Base-by-base conservation (phyloP, 2,113 vertebrate species). In the Nibea albiflora region DNA sequence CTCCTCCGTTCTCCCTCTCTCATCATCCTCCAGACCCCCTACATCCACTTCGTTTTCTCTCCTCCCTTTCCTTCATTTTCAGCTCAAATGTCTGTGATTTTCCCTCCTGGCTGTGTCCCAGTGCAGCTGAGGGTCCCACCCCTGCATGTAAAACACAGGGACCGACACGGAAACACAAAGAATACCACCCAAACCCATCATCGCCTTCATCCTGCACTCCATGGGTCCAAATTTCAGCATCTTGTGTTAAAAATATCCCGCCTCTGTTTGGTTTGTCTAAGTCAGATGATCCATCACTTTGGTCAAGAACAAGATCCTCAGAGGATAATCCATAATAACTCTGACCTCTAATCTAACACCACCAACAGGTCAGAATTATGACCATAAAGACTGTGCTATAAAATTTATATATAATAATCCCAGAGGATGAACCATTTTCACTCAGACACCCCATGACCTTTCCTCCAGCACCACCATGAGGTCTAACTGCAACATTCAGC, bases 41-140 rank as follows among this genome's bases (percentile, higher is more conserved):
- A 28, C 26, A 49, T 49, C n/a, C 44, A 66, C 64, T 19, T 19
- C 2, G 3, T 11, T 28, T 28, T 20, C 46, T 49, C 17, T 6
- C 24, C 64, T 26, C 24, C 56, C 24, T 35, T 47, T 35, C 26
- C 11, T 35, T 35, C 44, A 60, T 60, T 50, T 77, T 42, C 42
- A 0, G 11, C 14, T 49, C 15, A 67, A 50, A 68, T 77, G 75
- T 76, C 73, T 76, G 73, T 76, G 73, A 76, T 76, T 76, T 57
- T 57, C 39, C 24, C 39, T 60, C 44, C 54, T 68, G 53, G 75
- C 54, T 20, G 5, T 24, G 64, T 22, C 26, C 54, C 54, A 60
- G 54, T 39, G 64, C 75, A 77, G 64, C 75, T 77, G 64, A 77
- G 6, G 26, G 42, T 68, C 64, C 63, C 20, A 50, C 64, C 54